phyloP scores from a whole-genome alignment of 2,113 vertebrate species.

The Forbesichthys agassizii region DNA sequence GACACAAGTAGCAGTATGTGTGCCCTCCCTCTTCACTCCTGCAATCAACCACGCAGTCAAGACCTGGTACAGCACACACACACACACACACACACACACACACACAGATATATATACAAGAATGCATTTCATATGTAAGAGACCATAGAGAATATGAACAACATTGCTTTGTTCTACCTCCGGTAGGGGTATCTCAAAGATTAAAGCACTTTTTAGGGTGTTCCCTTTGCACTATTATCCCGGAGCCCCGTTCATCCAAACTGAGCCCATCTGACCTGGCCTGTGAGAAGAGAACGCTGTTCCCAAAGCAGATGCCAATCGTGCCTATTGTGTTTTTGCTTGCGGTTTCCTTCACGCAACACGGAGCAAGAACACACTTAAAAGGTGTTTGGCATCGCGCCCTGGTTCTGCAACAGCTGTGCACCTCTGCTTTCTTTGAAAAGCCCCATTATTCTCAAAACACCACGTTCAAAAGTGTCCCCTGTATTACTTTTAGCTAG shows the following conservation, averaged over 20 bases:
- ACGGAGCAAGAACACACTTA: conserved; percentile 35
- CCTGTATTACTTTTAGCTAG: conserved; percentile 3
- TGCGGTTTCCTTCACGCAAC: conserved; percentile 32
- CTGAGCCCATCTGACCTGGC: not conserved
- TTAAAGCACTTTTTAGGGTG: too few species aligned
- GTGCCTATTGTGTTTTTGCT: conserved; percentile 31
- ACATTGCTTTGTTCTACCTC: too few species aligned
- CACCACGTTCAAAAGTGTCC: conserved; percentile 20
- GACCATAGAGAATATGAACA: too few species aligned
- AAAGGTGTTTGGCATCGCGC: conserved; percentile 34
- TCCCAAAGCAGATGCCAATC: conserved; percentile 10
- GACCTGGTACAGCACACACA: too few species aligned
- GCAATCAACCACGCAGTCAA: too few species aligned
- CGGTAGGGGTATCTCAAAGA: too few species aligned
- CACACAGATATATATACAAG: too few species aligned
- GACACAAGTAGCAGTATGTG: too few species aligned
- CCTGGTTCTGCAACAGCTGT: conserved; percentile 8
- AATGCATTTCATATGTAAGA: too few species aligned
- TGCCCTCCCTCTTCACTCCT: too few species aligned
- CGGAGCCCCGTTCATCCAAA: conserved; percentile 14
- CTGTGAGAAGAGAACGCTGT: too few species aligned
- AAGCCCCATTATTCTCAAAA: conserved; percentile 46
- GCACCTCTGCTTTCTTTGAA: conserved; percentile 42
- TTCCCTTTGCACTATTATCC: not conserved
- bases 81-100: too few species aligned